Evolutionary conservation across 2,888 invertebrate genomes (phyloP), one percentile per base, ranked within the genome.

Genomic region (Branchipolynoe longqiensis): DNA sequence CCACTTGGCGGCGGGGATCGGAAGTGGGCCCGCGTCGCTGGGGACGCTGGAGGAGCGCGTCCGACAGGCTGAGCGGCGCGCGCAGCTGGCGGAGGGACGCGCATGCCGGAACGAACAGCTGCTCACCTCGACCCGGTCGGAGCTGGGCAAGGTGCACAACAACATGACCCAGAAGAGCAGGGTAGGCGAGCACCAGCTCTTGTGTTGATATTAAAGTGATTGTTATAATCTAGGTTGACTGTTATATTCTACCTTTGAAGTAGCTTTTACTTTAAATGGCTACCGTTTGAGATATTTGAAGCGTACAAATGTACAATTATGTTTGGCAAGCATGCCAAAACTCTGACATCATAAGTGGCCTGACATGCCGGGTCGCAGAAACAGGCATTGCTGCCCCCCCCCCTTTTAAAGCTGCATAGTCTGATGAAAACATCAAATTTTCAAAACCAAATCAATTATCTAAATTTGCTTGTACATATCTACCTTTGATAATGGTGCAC

Each of bases 101-200:
- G 88, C 88, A 0, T 38, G 82, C 22, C 83, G 88, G 62, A 91
- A 90, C 85, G 88, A 90, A 25, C 87, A 87, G 59, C 86, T 91
- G 62, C 90, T 91, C 88, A 90, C 90, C 74, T 89, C 91, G 86
- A 92, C 92, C 86, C 91, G 92, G 90, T 82, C 86, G 0, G 92
- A 92, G 82, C 90, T 92, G 90, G 89, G 91, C 12, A 91, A 90
- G 69, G 89, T 92, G 84, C 92, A 92, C 87, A 89, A 90, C 82
- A 91, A 90, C 28, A 87, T 92, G 3, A 90, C 91, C 14, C 90
- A 90, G 85, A 92, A 92, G 85, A 91, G 91, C 12, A 91, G 92
- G 91, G 92, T 92, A 86, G 58, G 88, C 14, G 22, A 84, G 40
- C 14, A 14, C 69, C 38, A 18, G 28, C 28, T 12, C 62, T 31